Conservation (phyloP, 2,888 invertebrate genomes). For the Brachyptera risi region DNA sequence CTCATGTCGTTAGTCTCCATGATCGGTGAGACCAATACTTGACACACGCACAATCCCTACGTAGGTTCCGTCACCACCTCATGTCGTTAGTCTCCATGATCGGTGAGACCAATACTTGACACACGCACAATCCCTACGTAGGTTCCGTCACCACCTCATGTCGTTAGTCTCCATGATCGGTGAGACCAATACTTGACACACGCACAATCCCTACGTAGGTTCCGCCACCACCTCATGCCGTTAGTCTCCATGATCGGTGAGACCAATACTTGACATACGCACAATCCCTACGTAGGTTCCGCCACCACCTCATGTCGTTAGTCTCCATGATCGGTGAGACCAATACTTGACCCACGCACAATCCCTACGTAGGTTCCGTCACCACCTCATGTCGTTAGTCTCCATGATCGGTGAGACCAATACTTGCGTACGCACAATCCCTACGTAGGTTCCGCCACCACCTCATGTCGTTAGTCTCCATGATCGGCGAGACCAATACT, state of each 20-base stretch:
- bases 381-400: constrained; percentile 91
- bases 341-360: no score
- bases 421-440: no score
- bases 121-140: no score
- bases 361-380: no score
- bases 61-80: constrained; percentile 84
- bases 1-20: constrained; percentile 92
- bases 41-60: no score
- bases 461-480: constrained; percentile 89
- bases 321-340: constrained; percentile 84
- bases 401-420: constrained; percentile 82
- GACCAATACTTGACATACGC: no score
- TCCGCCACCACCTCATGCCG: constrained; percentile 88
- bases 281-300: no score
- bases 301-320: constrained; percentile 89
- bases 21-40: constrained; percentile 70
- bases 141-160: constrained; percentile 85
- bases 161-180: constrained; percentile 92
- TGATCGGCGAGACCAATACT: constrained; percentile 75
- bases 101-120: no score
- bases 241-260: constrained; percentile 85
- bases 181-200: no score
- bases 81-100: constrained; percentile 94
- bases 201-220: no score
- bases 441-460: no score